A percentile compares a stretch with the other conserved stretches of the same genome.
Evolutionary conservation across 2,113 vertebrate genomes (phyloP).

Genomic region (Aptenodytes forsteri): DNA sequence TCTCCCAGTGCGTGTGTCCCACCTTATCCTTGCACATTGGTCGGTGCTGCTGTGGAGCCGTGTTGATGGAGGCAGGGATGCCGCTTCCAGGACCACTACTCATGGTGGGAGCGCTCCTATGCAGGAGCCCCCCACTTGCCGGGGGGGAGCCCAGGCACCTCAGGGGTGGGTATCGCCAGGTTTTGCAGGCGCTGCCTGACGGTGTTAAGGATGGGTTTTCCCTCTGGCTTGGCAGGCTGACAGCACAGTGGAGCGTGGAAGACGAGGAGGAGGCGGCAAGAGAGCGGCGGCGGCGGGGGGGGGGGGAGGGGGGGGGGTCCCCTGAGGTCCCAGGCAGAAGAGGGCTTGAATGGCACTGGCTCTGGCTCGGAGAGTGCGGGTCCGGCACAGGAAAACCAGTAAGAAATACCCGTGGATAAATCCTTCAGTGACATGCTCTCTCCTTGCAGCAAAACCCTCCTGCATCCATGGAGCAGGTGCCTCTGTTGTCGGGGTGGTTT

Average conservation of each 20-base stretch:
- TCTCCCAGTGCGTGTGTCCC: neutral
- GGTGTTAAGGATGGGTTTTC: neutral
- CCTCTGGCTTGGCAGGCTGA: constrained; percentile 74
- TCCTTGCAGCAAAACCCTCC: neutral
- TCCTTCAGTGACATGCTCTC: neutral
- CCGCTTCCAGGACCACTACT: fast-evolving
- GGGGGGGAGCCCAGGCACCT: neutral
- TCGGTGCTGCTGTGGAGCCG: fast-evolving
- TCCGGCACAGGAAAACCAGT: constrained; percentile 58
- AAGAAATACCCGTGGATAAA: neutral
- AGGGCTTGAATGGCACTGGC: neutral
- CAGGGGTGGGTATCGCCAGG: too few relatives aligned
- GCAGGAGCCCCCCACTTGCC: neutral
- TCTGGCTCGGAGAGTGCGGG: neutral
- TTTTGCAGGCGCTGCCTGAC: neutral
- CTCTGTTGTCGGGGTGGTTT: neutral
- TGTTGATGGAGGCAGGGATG: neutral
- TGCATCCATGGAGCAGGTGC: fast-evolving
- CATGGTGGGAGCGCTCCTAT: neutral
- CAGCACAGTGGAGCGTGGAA: constrained; percentile 84
- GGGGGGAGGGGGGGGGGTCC: too few relatives aligned
- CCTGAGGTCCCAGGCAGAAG: constrained; percentile 51
- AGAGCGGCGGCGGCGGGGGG: constrained; percentile 74
- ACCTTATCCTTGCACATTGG: neutral
- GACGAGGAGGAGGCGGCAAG: constrained; percentile 83